Conservation (phyloP, 2,113 vertebrate species). For the Odontophorus gujanensis region DNA sequence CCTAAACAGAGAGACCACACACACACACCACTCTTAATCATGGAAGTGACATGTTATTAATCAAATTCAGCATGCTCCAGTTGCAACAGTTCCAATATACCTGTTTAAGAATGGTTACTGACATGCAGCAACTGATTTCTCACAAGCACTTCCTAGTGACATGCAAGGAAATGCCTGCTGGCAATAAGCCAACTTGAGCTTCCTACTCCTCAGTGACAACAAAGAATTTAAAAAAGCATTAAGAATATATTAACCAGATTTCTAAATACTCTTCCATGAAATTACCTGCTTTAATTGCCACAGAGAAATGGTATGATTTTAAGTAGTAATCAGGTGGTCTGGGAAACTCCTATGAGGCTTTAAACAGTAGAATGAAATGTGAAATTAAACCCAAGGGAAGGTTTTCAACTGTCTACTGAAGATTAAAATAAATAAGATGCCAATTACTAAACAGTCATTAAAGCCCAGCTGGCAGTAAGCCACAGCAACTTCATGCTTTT, state of each 20-base stretch:
- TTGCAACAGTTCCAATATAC: not conserved
- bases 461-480: not conserved
- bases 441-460: not conserved
- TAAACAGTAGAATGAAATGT: not conserved
- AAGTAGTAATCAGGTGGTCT: not conserved
- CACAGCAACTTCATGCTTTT: not conserved
- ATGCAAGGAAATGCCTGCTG: not conserved
- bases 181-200: not conserved
- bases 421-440: not conserved
- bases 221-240: not conserved
- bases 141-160: not conserved
- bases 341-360: not conserved
- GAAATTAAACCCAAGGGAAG: not conserved
- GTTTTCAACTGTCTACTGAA: not conserved
- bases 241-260: not conserved
- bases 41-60: not conserved
- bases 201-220: not conserved
- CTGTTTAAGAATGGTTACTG: not conserved
- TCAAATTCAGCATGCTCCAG: not conserved
- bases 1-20: conserved; percentile 71
- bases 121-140: not conserved
- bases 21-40: not conserved
- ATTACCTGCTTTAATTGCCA: not conserved
- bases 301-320: not conserved
- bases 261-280: not conserved